Conservation (phyloP, 1,140 invertebrate genomes). For the Ctenoplectra terminalis region DNA sequence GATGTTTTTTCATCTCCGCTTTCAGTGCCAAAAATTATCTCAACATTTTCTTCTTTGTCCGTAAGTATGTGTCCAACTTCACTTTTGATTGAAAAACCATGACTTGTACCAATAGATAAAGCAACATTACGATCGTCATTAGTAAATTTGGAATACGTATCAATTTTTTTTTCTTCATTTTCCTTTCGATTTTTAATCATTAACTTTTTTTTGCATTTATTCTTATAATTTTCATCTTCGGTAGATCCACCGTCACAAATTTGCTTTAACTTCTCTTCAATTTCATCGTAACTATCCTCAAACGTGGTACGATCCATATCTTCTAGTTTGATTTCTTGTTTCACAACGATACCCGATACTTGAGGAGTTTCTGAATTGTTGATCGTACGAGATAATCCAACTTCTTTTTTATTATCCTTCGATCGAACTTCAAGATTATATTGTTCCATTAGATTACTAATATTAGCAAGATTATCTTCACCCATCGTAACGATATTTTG, state of each 20-base stretch:
- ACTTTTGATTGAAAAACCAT: slow-evolving; percentile 16
- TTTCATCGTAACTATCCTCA: slow-evolving; percentile 70
- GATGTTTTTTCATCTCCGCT: slow-evolving; percentile 57
- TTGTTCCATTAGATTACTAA: slow-evolving; percentile 38
- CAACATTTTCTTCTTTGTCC: slow-evolving; percentile 51
- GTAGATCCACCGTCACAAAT: slow-evolving; percentile 68
- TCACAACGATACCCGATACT: slow-evolving; percentile 30
- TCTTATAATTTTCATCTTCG: slow-evolving; percentile 59
- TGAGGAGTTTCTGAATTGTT: background rate
- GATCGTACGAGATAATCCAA: background rate
- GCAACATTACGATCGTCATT: background rate
- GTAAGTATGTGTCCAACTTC: slow-evolving; percentile 27
- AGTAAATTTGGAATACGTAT: background rate
- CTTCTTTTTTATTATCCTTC: slow-evolving; percentile 30
- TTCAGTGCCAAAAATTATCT: slow-evolving; percentile 65
- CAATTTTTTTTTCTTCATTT: slow-evolving; percentile 18
- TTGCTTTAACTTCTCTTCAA: slow-evolving; percentile 74
- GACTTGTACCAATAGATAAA: background rate
- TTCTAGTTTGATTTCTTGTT: slow-evolving; percentile 68
- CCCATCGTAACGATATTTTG: slow-evolving; percentile 65
- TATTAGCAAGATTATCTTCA: slow-evolving; percentile 64
- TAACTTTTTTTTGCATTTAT: slow-evolving; percentile 11
- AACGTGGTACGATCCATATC: slow-evolving; percentile 44
- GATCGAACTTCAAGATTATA: slow-evolving; percentile 26
- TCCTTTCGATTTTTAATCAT: background rate